Conservation (phyloP, 2,888 invertebrate species). For the Sthenelais limicola region DNA sequence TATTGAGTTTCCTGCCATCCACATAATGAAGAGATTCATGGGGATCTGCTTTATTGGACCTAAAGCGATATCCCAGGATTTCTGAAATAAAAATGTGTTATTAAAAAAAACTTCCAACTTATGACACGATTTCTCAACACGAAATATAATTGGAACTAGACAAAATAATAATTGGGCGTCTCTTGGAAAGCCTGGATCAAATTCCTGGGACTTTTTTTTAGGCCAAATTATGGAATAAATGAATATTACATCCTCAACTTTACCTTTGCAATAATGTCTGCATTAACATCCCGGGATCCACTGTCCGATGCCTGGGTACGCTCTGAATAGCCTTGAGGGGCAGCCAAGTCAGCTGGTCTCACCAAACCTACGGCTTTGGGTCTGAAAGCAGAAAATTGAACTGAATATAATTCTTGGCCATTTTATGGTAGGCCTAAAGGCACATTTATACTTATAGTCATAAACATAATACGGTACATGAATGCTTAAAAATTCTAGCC, state of each 20-base stretch:
- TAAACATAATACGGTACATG: no score
- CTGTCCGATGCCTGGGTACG: not conserved
- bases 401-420: no score
- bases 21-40: slow-evolving; percentile 99
- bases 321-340: slow-evolving; percentile 44
- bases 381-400: no score
- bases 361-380: not conserved
- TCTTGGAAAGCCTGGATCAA: no score
- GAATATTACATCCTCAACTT: not conserved
- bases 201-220: no score
- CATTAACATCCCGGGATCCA: slow-evolving; percentile 46
- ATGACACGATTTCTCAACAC: no score
- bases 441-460: no score
- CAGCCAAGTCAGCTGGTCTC: slow-evolving; percentile 10
- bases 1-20: slow-evolving; percentile 99
- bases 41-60: slow-evolving; percentile 93
- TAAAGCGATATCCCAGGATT: slow-evolving; percentile 96
- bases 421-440: no score
- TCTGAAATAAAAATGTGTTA: slow-evolving; percentile 71
- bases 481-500: no score
- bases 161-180: no score
- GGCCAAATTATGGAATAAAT: no score
- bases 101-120: not conserved
- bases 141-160: no score
- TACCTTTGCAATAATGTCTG: slow-evolving; percentile 53